These are phyloP conservation scores for Hypocryptadius cinnamomeus DNA, from an alignment of 2,113 vertebrate genomes.

Conservation along the genomic window DNA sequence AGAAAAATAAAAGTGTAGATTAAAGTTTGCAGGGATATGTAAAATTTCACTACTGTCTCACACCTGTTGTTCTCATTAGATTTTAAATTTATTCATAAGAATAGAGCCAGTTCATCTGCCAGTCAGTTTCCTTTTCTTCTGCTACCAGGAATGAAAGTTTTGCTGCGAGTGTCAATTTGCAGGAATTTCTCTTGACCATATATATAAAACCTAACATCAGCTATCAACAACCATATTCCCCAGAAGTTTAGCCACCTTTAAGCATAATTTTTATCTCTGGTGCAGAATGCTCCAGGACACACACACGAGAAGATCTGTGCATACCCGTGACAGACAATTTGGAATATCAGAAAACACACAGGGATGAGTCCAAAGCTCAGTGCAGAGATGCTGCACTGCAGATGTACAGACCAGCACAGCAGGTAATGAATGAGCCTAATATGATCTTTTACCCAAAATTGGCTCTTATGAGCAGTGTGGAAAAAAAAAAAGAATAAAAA, in stretches of 20 bases:
- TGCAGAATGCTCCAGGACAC: not conserved
- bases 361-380: not conserved
- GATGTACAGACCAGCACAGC: slow-evolving; percentile 7
- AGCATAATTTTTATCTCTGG: not conserved
- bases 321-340: not conserved
- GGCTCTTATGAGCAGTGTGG: not conserved
- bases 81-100: not conserved
- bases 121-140: not conserved
- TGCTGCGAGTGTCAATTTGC: not conserved
- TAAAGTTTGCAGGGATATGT: not conserved
- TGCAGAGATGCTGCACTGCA: slow-evolving; percentile 11
- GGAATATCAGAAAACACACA: not conserved
- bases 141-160: not conserved
- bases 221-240: not conserved
- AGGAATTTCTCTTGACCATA: not conserved
- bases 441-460: not conserved
- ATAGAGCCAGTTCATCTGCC: not conserved
- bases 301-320: not conserved
- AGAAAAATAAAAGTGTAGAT: slow-evolving; percentile 20
- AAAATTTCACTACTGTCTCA: not conserved
- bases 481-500: not conserved
- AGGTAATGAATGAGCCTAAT: slow-evolving; percentile 15
- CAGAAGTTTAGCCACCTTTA: not conserved
- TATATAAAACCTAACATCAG: not conserved
- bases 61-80: not conserved